These are phyloP conservation scores for Ceratothoa steindachneri DNA, from an alignment of 2,888 invertebrate genomes.

Conservation along the genomic window DNA sequence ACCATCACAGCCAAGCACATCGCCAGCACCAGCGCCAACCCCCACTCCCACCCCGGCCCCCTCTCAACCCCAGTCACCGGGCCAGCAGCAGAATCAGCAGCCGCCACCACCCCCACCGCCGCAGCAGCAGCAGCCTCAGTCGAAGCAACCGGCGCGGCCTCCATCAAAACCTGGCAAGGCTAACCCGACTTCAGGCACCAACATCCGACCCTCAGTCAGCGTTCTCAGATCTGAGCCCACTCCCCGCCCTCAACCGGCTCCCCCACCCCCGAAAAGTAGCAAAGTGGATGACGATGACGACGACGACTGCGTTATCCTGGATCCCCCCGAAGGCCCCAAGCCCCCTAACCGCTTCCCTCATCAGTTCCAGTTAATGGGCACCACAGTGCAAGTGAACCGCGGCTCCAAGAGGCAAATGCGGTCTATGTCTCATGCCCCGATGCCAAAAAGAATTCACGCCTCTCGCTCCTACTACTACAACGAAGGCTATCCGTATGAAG, in stretches of 20 bases:
- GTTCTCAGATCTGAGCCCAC: neutral
- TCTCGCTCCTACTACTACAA: constrained; percentile 12
- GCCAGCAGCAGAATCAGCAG: neutral
- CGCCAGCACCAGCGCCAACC: neutral
- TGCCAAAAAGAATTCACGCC: neutral
- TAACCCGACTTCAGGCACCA: neutral
- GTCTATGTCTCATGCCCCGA: constrained; percentile 14
- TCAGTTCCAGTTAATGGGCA: constrained; percentile 47
- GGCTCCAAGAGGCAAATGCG: constrained; percentile 36
- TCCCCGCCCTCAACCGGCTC: neutral
- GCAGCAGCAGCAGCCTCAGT: neutral
- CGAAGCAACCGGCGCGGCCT: neutral
- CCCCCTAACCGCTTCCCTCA: constrained; percentile 25
- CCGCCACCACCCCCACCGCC: neutral
- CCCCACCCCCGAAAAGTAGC: neutral
- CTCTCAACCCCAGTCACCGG: neutral
- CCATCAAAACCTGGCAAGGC: neutral
- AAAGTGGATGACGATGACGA: constrained; percentile 24
- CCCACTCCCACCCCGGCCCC: neutral
- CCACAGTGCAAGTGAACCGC: constrained; percentile 46
- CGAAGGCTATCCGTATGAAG: constrained; percentile 18
- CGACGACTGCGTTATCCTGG: constrained; percentile 47
- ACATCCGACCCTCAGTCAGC: neutral
- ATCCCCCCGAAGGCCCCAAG: constrained; percentile 38
- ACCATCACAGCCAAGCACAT: neutral